Percentiles rank a stretch among this genome's conserved stretches.
These are phyloP conservation scores for Drosophila formosana DNA, from an alignment of 2,888 invertebrate species.

Conservation along the genomic window DNA sequence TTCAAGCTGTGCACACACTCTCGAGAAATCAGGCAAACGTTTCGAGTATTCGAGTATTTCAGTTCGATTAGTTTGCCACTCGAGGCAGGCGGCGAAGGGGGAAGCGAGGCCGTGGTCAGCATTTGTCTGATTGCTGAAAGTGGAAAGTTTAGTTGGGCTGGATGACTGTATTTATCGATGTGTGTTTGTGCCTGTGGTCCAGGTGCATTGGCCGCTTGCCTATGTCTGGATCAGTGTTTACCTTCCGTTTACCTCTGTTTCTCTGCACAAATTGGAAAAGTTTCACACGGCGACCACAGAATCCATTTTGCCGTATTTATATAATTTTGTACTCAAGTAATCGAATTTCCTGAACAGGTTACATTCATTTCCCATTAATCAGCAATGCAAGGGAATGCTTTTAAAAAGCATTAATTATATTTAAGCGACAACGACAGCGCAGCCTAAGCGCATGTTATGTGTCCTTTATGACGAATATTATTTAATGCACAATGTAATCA, in stretches of 20 bases:
- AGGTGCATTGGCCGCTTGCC: constrained; percentile 45
- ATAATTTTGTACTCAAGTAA: constrained; percentile 55
- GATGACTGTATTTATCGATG: constrained; percentile 1
- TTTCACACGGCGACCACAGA: constrained; percentile 52
- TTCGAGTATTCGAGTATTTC: constrained; percentile 55
- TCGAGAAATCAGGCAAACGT: constrained; percentile 74
- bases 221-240: constrained; percentile 26
- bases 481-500: constrained; percentile 58
- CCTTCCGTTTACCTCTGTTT: constrained; percentile 30
- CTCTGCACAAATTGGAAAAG: constrained; percentile 72
- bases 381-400: constrained; percentile 21
- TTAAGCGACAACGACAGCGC: constrained; percentile 6
- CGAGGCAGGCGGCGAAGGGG: constrained; percentile 25
- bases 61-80: constrained; percentile 71
- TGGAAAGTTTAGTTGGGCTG: constrained; percentile 29
- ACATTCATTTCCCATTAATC: constrained; percentile 55
- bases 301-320: constrained; percentile 43
- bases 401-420: constrained; percentile 52
- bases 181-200: constrained; percentile 25
- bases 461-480: constrained; percentile 16
- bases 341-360: constrained; percentile 38
- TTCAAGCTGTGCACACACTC: constrained; percentile 62
- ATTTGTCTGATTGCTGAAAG: constrained; percentile 42
- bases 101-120: constrained; percentile 42
- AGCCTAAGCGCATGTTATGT: constrained; percentile 6